A percentile compares a stretch with the other conserved stretches of the same genome.
phyloP scores from a whole-genome alignment of 2,888 invertebrate species.

The Acanthococcus lagerstroemiae region DNA sequence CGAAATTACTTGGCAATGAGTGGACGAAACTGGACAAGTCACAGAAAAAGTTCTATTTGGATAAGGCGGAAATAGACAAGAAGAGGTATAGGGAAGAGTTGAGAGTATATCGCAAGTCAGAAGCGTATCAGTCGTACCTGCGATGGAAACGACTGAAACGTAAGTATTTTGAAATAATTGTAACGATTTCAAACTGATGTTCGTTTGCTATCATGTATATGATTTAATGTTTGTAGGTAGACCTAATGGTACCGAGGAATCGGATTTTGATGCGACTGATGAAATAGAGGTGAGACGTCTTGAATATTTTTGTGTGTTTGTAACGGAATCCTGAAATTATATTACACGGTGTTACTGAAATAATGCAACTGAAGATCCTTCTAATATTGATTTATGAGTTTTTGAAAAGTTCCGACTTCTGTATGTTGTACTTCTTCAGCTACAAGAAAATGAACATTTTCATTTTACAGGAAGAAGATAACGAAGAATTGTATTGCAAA shows the following conservation, averaged over 20 bases:
- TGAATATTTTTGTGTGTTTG: too few relatives aligned
- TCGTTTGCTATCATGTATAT: background rate
- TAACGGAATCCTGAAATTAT: background rate
- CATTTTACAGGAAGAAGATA: slow-evolving; percentile 46
- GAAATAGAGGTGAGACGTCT: slow-evolving; percentile 25
- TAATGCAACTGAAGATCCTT: background rate
- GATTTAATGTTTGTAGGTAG: slow-evolving; percentile 33
- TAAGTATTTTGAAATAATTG: slow-evolving; percentile 30
- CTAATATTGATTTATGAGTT: background rate
- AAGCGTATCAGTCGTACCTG: slow-evolving; percentile 47
- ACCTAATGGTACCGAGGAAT: slow-evolving; percentile 40
- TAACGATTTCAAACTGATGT: slow-evolving; percentile 1
- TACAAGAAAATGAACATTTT: background rate
- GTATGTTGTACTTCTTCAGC: background rate
- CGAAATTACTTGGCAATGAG: slow-evolving; percentile 49
- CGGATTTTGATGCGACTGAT: slow-evolving; percentile 48
- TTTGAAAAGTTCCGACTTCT: background rate
- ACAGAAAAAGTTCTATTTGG: slow-evolving; percentile 49
- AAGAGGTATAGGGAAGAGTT: slow-evolving; percentile 49
- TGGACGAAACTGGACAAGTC: slow-evolving; percentile 48
- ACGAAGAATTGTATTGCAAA: slow-evolving; percentile 49
- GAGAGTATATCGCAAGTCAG: slow-evolving; percentile 48
- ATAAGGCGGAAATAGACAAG: slow-evolving; percentile 49
- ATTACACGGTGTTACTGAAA: background rate
- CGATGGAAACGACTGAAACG: slow-evolving; percentile 46